phyloP scores from a whole-genome alignment of 1,140 invertebrate species.

The Camponotus pennsylvanicus region DNA sequence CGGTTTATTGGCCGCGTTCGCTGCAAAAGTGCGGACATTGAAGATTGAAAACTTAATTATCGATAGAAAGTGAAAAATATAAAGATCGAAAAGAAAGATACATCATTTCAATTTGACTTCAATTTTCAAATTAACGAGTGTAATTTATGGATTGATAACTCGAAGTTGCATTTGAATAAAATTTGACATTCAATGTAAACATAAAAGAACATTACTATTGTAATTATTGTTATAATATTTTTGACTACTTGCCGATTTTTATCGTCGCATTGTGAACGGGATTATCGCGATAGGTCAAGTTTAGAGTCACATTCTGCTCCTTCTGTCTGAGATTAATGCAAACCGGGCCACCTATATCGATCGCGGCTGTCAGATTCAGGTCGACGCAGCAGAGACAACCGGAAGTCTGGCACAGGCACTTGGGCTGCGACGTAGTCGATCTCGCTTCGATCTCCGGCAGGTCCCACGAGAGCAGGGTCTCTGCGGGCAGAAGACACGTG shows the following conservation, averaged over 20 bases:
- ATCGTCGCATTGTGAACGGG: conserved; percentile 86
- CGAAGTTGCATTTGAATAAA: not conserved
- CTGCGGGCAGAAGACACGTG: conserved; percentile 65
- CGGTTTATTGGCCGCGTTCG: conserved; percentile 83
- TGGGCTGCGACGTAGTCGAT: conserved; percentile 81
- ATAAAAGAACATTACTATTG: not conserved
- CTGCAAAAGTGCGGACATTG: conserved; percentile 53
- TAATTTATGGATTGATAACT: not conserved
- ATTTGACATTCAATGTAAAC: not conserved
- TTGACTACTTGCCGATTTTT: conserved; percentile 82
- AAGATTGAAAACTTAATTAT: not conserved
- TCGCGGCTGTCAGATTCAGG: conserved; percentile 83
- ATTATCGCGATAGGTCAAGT: conserved; percentile 86
- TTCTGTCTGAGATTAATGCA: conserved; percentile 86
- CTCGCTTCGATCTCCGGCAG: conserved; percentile 78
- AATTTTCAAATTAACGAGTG: conserved; percentile 10
- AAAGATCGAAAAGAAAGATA: no score
- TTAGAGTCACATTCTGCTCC: conserved; percentile 85
- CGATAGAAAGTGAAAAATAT: not conserved
- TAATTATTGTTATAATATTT: conserved; percentile 1
- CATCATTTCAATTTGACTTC: not conserved
- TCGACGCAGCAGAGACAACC: conserved; percentile 85
- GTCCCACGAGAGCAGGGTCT: conserved; percentile 82
- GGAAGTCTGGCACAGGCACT: conserved; percentile 83
- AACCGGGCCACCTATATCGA: conserved; percentile 85